These are phyloP conservation scores for Zapornia atra DNA, from an alignment of 2,113 vertebrate genomes.

Conservation along the genomic window DNA sequence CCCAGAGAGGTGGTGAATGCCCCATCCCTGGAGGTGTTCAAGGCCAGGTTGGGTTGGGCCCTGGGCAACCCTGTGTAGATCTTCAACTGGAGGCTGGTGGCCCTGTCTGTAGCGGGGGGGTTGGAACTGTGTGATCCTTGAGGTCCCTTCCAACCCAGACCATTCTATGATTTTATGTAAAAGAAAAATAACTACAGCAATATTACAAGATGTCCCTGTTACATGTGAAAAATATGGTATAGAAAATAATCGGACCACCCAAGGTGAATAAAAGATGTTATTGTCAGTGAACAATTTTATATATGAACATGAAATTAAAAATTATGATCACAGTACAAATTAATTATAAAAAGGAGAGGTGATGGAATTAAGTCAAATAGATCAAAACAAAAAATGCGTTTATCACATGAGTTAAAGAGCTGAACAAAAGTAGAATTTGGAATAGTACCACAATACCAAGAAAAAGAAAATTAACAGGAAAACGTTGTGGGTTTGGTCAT, in stretches of 20 bases:
- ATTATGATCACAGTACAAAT: neutral
- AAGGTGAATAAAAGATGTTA: neutral
- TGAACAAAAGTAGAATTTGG: neutral
- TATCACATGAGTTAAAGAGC: neutral
- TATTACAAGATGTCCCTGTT: neutral
- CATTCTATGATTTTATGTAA: neutral
- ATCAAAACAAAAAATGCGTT: neutral
- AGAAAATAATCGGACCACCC: neutral
- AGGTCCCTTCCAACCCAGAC: no score
- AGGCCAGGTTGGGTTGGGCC: no score
- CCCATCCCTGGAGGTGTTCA: no score
- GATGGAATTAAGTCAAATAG: neutral
- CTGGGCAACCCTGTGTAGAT: no score
- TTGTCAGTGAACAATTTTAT: neutral
- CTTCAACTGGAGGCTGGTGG: no score
- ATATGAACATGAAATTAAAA: neutral
- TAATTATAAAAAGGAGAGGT: neutral
- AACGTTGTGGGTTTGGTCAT: neutral
- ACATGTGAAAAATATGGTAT: neutral
- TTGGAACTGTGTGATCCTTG: no score
- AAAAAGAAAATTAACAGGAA: neutral
- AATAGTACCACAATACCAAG: neutral
- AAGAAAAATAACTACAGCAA: neutral
- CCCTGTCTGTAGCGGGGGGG: no score
- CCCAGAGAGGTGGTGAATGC: no score